Base-by-base conservation (phyloP, 2,797 vertebrate species). In the Myotis findleyi region DNA sequence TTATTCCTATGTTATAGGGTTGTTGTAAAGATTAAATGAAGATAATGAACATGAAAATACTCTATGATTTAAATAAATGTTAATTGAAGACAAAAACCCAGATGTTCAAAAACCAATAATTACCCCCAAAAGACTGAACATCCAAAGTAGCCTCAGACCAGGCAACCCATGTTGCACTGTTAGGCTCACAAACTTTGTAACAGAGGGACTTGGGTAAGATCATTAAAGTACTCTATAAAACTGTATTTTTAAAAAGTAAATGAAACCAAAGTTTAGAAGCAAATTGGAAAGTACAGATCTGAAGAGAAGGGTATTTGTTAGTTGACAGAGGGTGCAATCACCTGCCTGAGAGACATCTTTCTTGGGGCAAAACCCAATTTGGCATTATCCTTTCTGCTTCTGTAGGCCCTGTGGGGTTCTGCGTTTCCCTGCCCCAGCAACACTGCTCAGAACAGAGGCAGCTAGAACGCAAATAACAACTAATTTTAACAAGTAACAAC, bases 31-130 rank as follows among this genome's bases (percentile, higher is more conserved):
- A 94, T 89, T 91, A 91, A 92, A 89, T 87, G 77, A 95, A 88
- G 38, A 86, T 79, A 95, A 69, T 68, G 25, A 94, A 95, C n/a
- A 92, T 80, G 73, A 90, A 96, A 85, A 44, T 47, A 69, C 68
- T 93, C 57, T 87, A n/a, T 80, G 53, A 89, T 91, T 93, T 89
- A 88, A 97, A 33, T 76, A 93, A 95, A 89, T 69, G 66, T 68
- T 87, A 81, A 36, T 66, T 47, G 30, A 94, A 30, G 73, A 73
- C 47, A 97, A 93, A 97, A 80, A 49, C 3, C 30, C 76, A 89
- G 86, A 80, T 5, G 5, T 27, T 9, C 14, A 82, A 44, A 91
- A 94, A 87, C 16, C 89, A 84, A 86, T 49, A 64, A 87, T 83
- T 86, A 85, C 51, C 69, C 68, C 62, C 33, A 27, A 79, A 96